Base-by-base conservation (phyloP, 2,113 vertebrate species). In the Acinonyx jubatus region DNA sequence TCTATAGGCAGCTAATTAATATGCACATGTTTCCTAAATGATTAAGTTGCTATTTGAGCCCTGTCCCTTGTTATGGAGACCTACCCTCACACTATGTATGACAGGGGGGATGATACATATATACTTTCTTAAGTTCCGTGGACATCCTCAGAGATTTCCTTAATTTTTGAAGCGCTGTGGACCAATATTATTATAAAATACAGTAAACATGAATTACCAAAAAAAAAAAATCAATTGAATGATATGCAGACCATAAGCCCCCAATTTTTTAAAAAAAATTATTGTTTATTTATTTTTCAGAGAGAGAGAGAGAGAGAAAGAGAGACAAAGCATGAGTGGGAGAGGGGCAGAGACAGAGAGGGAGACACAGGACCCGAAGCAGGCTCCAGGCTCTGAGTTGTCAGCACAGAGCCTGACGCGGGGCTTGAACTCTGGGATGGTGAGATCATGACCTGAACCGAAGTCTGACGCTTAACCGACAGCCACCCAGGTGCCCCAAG, bases 161-260 rank as follows among this genome's bases (percentile, higher is more conserved):
- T 57, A 48, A 36, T 94, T 88, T 91, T 57, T 38, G n/a, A 97
- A 93, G 25, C 79, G 27, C 27, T 36, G 61, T 81, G 4, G 8
- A 31, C 27, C 10, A n/a, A 68, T 68, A 83, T 27, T 83, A 55
- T 91, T 50, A 1, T 68, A 93, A 95, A 74, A 89, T 48, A 29
- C 13, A 79, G 45, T 82, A 71, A 78, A 95, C 83, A 25, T 48
- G 15, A 82, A 78, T 76, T 63, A 25, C 8, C 23, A 90, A 66
- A 63, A 61, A 61, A 57, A 52, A 52, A 15, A 52, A 55, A 83
- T 29, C 7, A 92, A 71, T 23, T 78, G 57, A 31, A 76, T 2
- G 29, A 27, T 76, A 21, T 78, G 38, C 48, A 29, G 76, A 50
- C 4, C 38, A 8, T 3, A 38, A 87, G 15, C 76, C 31, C 38